phyloP scores from a whole-genome alignment of 1,140 invertebrate species.

The Idris sp. region DNA sequence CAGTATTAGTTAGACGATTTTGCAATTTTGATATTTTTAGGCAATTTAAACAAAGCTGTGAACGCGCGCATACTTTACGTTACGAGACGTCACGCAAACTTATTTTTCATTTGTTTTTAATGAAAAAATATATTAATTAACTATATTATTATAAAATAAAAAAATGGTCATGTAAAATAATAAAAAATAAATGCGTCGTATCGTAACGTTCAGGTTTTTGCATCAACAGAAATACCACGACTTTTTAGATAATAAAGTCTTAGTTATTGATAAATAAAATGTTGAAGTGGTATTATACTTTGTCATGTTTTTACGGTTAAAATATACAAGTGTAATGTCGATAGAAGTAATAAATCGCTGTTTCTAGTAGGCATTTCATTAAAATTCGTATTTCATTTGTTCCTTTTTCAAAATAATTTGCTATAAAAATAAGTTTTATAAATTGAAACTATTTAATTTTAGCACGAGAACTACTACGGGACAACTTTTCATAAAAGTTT shows the following conservation, averaged over 20 bases:
- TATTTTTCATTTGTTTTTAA: no score
- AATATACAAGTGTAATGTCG: slow-evolving; percentile 57
- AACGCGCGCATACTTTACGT: slow-evolving; percentile 37
- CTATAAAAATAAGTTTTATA: no score
- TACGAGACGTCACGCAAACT: slow-evolving; percentile 13
- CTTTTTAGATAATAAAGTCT: slow-evolving; percentile 37
- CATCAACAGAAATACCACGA: slow-evolving; percentile 47
- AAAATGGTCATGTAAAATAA: no score
- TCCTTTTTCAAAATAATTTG: no score
- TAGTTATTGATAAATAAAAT: slow-evolving; percentile 49
- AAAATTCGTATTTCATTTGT: slow-evolving; percentile 1
- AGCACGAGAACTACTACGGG: no score
- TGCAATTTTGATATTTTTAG: slow-evolving; percentile 57
- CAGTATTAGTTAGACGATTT: slow-evolving; percentile 58
- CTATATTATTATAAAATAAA: neutral
- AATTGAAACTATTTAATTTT: no score
- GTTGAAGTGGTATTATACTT: slow-evolving; percentile 58
- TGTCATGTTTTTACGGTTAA: slow-evolving; percentile 60
- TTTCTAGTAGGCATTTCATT: slow-evolving; percentile 59
- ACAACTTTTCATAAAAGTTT: no score
- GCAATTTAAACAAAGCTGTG: slow-evolving; percentile 50
- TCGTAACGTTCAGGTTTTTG: slow-evolving; percentile 36
- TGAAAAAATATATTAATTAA: no score
- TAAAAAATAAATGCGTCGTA: slow-evolving; percentile 1
- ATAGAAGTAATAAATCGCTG: slow-evolving; percentile 56